Percentiles rank a stretch among this genome's conserved stretches.
Conservation (phyloP, 1,140 invertebrate genomes). For the Camponotus floridanus region DNA sequence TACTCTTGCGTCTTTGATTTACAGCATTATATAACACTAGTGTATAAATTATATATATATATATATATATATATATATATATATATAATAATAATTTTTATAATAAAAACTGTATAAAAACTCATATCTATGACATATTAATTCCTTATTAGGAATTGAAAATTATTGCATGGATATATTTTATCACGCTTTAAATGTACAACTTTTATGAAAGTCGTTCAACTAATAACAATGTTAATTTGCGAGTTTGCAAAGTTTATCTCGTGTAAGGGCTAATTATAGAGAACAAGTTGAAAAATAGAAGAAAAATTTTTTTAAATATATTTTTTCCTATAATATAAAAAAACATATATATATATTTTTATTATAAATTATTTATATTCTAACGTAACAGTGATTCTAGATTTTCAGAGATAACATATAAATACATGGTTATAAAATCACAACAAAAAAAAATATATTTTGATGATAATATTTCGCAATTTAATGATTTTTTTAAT, state of each 20-base stretch:
- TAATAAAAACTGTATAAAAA: conserved; percentile 51
- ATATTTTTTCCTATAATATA: background rate
- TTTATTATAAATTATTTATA: conserved; percentile 11
- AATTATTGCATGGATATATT: background rate
- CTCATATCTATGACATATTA: background rate
- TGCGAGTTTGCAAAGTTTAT: background rate
- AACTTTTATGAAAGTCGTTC: background rate
- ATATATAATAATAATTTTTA: conserved; percentile 56
- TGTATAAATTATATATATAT: conserved; percentile 44
- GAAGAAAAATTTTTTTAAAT: background rate
- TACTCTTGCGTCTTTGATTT: conserved; percentile 50
- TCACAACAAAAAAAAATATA: background rate
- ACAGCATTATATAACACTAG: conserved; percentile 49
- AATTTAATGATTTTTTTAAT: background rate
- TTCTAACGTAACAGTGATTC: background rate
- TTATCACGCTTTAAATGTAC: background rate
- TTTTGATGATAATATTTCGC: background rate
- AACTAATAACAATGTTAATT: background rate
- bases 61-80: conserved; percentile 26
- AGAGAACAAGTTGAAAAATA: background rate
- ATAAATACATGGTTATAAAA: conserved; percentile 1
- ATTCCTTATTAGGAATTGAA: conserved; percentile 10
- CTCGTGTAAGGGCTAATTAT: background rate
- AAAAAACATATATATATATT: background rate
- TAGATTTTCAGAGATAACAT: background rate